These are phyloP conservation scores for Neuroterus valhalla DNA, from an alignment of 1,140 invertebrate species.

Conservation along the genomic window DNA sequence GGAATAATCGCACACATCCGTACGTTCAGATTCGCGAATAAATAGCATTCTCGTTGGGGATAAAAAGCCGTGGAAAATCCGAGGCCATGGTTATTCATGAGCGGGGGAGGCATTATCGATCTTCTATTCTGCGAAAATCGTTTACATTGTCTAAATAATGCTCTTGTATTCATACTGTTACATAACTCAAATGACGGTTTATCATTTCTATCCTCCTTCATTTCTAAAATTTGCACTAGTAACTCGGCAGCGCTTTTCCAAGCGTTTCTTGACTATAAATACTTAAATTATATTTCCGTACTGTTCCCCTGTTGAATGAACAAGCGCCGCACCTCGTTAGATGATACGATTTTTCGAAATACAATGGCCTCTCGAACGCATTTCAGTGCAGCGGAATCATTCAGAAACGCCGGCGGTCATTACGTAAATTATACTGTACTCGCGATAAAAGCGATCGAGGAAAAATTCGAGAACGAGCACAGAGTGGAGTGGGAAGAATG, in stretches of 20 bases:
- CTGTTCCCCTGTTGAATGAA: no score
- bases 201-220: no score
- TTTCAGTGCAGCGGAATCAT: slow-evolving; percentile 2
- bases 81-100: slow-evolving; percentile 5
- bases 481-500: slow-evolving; percentile 1
- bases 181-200: not conserved
- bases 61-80: not conserved
- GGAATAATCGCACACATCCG: slow-evolving; percentile 17
- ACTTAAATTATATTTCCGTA: not conserved
- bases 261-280: not conserved
- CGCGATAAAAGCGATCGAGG: slow-evolving; percentile 11
- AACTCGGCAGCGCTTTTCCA: not conserved
- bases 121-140: slow-evolving; percentile 4
- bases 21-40: slow-evolving; percentile 3
- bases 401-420: slow-evolving; percentile 19
- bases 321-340: not conserved
- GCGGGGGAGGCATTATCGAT: slow-evolving; percentile 7
- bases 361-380: slow-evolving; percentile 14
- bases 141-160: slow-evolving; percentile 14
- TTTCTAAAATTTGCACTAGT: slow-evolving; percentile 2
- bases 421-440: slow-evolving; percentile 29
- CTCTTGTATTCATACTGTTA: slow-evolving; percentile 18
- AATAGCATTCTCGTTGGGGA: slow-evolving; percentile 24
- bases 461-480: slow-evolving; percentile 2
- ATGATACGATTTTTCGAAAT: slow-evolving; percentile 14